Conservation (phyloP, 2,888 invertebrate species). For the Drosophila dives region DNA sequence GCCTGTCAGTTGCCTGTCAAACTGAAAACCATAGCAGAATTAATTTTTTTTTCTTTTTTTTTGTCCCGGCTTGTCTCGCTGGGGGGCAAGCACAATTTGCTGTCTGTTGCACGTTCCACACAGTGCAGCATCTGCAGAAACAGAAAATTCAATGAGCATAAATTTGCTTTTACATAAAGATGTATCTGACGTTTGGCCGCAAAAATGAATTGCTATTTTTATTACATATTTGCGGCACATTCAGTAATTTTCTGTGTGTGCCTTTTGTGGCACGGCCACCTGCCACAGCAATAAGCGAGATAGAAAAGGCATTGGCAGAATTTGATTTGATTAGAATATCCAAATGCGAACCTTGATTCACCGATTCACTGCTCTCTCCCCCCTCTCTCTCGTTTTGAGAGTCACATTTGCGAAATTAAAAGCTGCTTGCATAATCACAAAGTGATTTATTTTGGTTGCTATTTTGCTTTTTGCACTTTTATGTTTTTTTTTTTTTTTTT, state of each 20-base stretch:
- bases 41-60: constrained; percentile 9
- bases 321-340: constrained; percentile 57
- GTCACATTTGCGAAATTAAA: constrained; percentile 74
- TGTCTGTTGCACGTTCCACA: constrained; percentile 15
- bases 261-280: constrained; percentile 62
- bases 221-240: constrained; percentile 56
- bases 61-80: constrained; percentile 4
- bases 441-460: constrained; percentile 51
- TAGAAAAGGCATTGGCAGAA: constrained; percentile 11
- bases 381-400: background rate
- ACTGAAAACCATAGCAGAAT: constrained; percentile 31
- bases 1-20: constrained; percentile 50
- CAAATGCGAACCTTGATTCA: constrained; percentile 53
- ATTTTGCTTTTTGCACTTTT: constrained; percentile 8
- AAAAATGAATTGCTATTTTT: constrained; percentile 68
- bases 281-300: constrained; percentile 4
- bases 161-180: constrained; percentile 66
- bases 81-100: background rate
- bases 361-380: background rate
- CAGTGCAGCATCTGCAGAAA: constrained; percentile 28
- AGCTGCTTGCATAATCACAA: constrained; percentile 70
- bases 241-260: constrained; percentile 59
- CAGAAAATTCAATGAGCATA: constrained; percentile 64
- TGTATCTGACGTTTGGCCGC: constrained; percentile 41
- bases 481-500: constrained; percentile 37